These are phyloP conservation scores for Zaprionus vittiger DNA, from an alignment of 1,140 invertebrate genomes.

Conservation along the genomic window DNA sequence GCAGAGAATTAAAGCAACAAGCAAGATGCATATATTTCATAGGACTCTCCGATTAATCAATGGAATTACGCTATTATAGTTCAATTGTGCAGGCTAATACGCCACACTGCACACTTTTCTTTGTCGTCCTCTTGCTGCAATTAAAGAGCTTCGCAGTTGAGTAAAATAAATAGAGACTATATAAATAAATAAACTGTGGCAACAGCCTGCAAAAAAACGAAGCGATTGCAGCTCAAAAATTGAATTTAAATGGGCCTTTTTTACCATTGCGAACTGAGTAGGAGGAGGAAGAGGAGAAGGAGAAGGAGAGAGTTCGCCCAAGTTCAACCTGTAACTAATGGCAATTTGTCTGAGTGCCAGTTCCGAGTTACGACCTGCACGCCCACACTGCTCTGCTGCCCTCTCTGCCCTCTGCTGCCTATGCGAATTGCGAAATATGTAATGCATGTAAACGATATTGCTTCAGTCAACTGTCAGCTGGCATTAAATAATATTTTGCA, in stretches of 20 bases:
- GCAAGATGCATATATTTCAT: no score
- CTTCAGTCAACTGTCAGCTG: constrained; percentile 77
- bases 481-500: constrained; percentile 81
- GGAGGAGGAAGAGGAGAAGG: not conserved
- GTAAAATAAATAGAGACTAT: constrained; percentile 52
- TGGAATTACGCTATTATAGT: not conserved
- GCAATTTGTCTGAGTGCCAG: constrained; percentile 71
- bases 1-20: not conserved
- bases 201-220: not conserved
- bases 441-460: constrained; percentile 80
- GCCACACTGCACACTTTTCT: not conserved
- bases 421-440: constrained; percentile 49
- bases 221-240: constrained; percentile 9
- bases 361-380: not conserved
- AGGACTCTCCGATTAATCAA: not conserved
- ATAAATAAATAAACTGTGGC: constrained; percentile 21
- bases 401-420: not conserved
- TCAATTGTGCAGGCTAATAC: not conserved
- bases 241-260: constrained; percentile 10
- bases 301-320: not conserved
- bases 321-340: constrained; percentile 55
- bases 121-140: constrained; percentile 42
- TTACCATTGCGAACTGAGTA: not conserved
- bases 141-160: constrained; percentile 35
- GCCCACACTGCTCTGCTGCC: not conserved